Conservation (phyloP, 2,888 invertebrate species). For the Plagiodera versicolora region DNA sequence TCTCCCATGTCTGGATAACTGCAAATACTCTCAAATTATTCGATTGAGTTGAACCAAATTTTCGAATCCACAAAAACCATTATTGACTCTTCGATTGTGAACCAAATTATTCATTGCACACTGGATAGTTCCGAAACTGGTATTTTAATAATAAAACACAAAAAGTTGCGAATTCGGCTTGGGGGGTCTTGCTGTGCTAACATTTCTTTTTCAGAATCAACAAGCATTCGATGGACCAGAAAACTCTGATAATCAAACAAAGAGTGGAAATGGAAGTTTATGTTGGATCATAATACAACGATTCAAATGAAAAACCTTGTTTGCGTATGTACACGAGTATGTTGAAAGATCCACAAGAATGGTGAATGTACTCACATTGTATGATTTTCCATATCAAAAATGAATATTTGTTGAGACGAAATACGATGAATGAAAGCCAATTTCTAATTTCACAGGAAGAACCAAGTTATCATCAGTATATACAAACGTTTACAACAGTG, state of each 20-base stretch:
- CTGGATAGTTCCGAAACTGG: slow-evolving; percentile 15
- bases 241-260: not conserved
- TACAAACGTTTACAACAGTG: no score
- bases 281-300: not conserved
- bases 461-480: no score
- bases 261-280: not conserved
- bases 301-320: not conserved
- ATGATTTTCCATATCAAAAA: no score
- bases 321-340: not conserved
- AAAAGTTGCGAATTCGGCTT: slow-evolving; percentile 1
- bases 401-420: no score
- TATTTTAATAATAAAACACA: slow-evolving; percentile 15
- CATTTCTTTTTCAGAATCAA: not conserved
- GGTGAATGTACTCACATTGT: no score
- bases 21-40: no score
- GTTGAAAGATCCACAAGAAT: no score
- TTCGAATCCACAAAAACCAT: no score
- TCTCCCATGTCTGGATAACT: no score
- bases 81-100: slow-evolving; percentile 8
- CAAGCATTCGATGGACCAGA: not conserved
- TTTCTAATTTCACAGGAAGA: no score
- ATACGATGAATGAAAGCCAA: no score
- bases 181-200: slow-evolving; percentile 1
- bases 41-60: no score
- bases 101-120: slow-evolving; percentile 24